Evolutionary conservation across 2,113 vertebrate species (phyloP).

Genomic region (Pangasianodon gigas): DNA sequence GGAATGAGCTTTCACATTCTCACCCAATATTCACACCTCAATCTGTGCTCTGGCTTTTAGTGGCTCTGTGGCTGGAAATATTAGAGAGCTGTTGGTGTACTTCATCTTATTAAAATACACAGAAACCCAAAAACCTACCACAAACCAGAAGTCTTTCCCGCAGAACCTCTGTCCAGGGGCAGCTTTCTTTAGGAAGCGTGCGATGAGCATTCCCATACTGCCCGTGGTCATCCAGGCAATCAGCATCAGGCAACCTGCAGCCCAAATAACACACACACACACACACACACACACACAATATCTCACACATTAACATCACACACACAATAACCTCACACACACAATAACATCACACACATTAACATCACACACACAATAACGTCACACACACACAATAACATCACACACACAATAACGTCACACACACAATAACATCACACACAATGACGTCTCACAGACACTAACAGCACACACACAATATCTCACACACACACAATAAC

Average conservation of each 20-base stretch:
- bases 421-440: neutral
- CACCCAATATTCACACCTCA: neutral
- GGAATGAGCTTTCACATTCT: neutral
- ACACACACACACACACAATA: neutral
- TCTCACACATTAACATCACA: neutral
- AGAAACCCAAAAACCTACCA: slow-evolving; percentile 63
- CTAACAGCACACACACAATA: neutral
- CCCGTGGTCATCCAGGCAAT: slow-evolving; percentile 78
- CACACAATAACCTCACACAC: neutral
- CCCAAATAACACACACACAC: neutral
- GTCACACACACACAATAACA: neutral
- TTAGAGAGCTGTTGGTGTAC: no score
- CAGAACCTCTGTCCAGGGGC: slow-evolving; percentile 31
- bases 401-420: neutral
- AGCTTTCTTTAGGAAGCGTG: slow-evolving; percentile 68
- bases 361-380: neutral
- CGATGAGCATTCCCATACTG: slow-evolving; percentile 76
- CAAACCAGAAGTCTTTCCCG: slow-evolving; percentile 77
- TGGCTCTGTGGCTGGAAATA: neutral
- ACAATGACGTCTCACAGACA: neutral
- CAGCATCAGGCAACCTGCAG: slow-evolving; percentile 76
- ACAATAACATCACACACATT: neutral
- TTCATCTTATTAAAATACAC: no score
- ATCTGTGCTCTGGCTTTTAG: neutral
- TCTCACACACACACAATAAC: neutral